Evolutionary conservation across 2,888 invertebrate genomes (phyloP).

Genomic region (Augochlorella aurata): DNA sequence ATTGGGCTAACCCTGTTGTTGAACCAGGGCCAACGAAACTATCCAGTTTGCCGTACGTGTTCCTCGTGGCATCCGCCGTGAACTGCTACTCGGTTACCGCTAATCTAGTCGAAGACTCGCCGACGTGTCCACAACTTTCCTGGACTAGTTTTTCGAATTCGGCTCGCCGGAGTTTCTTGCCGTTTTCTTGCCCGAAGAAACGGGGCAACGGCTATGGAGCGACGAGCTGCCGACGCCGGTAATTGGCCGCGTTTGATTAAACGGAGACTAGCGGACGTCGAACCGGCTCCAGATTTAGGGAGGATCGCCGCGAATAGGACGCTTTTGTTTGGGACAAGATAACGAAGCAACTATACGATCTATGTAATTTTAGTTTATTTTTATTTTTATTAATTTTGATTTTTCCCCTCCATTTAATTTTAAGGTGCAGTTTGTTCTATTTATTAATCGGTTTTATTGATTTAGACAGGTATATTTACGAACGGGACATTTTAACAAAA

Average conservation of each 20-base stretch:
- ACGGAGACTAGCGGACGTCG: neutral
- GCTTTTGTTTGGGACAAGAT: no score
- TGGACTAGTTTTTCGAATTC: slow-evolving; percentile 28
- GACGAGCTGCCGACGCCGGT: neutral
- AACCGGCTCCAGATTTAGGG: no score
- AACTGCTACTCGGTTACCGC: slow-evolving; percentile 49
- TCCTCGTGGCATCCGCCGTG: slow-evolving; percentile 27
- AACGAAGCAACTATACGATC: no score
- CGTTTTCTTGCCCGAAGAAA: neutral
- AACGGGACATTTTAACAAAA: no score
- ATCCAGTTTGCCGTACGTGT: slow-evolving; percentile 41
- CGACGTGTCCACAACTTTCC: slow-evolving; percentile 22
- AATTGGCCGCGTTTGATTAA: neutral
- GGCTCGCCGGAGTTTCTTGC: neutral
- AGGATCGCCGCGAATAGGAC: no score
- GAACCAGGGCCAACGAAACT: slow-evolving; percentile 53
- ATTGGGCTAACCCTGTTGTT: slow-evolving; percentile 69
- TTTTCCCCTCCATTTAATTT: no score
- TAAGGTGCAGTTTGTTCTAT: no score
- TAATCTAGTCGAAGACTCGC: slow-evolving; percentile 62
- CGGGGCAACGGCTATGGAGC: no score
- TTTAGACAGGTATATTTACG: no score
- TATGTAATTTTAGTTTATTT: no score
- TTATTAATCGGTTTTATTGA: no score
- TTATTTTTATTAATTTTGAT: no score